Percentiles rank a stretch among this genome's conserved stretches.
These are phyloP conservation scores for Octodon degus DNA, from an alignment of 2,113 vertebrate species.

Conservation along the genomic window DNA sequence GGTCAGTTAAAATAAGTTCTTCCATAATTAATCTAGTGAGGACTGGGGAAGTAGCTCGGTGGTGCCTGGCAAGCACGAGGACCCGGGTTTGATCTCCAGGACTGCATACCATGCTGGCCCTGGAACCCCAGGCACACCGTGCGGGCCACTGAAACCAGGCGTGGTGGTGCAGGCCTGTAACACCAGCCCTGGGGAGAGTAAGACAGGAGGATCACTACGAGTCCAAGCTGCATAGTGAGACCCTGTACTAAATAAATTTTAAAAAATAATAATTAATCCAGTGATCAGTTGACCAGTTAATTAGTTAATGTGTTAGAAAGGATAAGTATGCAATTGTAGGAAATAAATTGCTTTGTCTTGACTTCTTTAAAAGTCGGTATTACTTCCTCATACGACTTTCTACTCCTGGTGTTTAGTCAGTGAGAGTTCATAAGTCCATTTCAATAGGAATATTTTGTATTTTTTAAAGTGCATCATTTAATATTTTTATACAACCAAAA, in stretches of 20 bases:
- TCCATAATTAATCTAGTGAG: neutral
- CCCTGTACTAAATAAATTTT: no score
- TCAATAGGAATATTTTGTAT: neutral
- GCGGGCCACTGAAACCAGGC: no score
- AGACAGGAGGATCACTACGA: no score
- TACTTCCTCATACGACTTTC: neutral
- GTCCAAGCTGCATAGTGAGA: no score
- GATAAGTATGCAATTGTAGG: neutral
- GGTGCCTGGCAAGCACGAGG: no score
- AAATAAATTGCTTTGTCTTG: constrained; percentile 50
- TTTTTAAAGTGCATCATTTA: neutral
- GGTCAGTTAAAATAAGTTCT: constrained; percentile 1
- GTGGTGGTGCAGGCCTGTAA: no score
- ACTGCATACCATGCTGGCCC: no score
- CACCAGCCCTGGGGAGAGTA: no score
- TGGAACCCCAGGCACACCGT: no score
- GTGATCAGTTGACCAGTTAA: neutral
- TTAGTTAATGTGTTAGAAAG: neutral
- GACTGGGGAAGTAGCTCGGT: no score
- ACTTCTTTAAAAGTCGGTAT: constrained; percentile 17
- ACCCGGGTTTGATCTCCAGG: no score
- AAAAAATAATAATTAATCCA: neutral
- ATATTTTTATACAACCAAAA: neutral
- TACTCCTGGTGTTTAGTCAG: neutral
- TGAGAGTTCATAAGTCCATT: constrained; percentile 10